These are phyloP conservation scores for Acronicta aceris DNA, from an alignment of 2,888 invertebrate species.

Conservation along the genomic window DNA sequence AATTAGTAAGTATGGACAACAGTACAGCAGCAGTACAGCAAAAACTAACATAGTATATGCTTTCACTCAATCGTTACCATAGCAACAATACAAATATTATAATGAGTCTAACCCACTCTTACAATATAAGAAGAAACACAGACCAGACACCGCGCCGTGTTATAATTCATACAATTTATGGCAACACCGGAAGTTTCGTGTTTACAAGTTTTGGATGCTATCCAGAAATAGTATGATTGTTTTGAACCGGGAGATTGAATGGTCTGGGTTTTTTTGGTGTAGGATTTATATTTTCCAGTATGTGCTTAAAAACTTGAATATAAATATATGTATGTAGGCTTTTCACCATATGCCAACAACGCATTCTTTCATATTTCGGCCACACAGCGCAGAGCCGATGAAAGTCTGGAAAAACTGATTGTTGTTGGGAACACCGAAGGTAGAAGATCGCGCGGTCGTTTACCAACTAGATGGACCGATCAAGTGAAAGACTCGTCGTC, in stretches of 20 bases:
- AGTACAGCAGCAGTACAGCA: too few species aligned
- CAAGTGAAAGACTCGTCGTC: too few species aligned
- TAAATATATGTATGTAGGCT: too few species aligned
- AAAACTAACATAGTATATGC: conserved; percentile 1
- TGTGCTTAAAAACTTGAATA: too few species aligned
- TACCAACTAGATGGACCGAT: too few species aligned
- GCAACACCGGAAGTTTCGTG: conserved; percentile 51
- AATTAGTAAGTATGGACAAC: not conserved
- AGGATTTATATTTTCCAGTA: conserved; percentile 20
- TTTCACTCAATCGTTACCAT: conserved; percentile 18
- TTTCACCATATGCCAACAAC: too few species aligned
- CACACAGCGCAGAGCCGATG: too few species aligned
- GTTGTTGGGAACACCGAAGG: too few species aligned
- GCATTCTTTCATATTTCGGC: too few species aligned
- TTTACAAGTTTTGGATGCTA: conserved; percentile 55
- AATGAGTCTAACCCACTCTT: conserved; percentile 21
- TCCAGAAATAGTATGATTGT: conserved; percentile 52
- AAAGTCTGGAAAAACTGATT: too few species aligned
- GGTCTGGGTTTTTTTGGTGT: conserved; percentile 18
- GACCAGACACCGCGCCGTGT: conserved; percentile 35
- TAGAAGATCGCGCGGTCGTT: too few species aligned
- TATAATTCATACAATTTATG: conserved; percentile 51
- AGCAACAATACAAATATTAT: conserved; percentile 37
- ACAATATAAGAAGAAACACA: conserved; percentile 36
- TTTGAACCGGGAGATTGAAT: conserved; percentile 29